phyloP scores from a whole-genome alignment of 1,140 invertebrate genomes.

The Diplogasteroides magnus region DNA sequence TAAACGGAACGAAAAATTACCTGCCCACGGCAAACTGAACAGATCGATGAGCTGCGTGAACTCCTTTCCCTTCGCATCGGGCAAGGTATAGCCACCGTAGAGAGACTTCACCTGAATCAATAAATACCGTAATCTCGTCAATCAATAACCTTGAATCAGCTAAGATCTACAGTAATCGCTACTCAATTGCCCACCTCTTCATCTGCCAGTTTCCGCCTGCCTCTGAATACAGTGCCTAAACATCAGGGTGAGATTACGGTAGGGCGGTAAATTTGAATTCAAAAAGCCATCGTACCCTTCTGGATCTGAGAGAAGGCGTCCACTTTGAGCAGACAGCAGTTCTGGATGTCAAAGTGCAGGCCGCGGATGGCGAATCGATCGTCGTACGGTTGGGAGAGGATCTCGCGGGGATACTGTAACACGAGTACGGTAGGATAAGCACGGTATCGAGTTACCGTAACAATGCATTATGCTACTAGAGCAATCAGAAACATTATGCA shows the following conservation, averaged over 20 bases:
- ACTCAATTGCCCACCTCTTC: slow-evolving; percentile 80
- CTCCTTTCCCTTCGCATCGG: slow-evolving; percentile 61
- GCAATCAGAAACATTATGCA: too few species aligned
- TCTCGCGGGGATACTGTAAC: slow-evolving; percentile 80
- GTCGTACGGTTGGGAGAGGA: slow-evolving; percentile 74
- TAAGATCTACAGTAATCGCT: too few species aligned
- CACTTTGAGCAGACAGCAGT: slow-evolving; percentile 86
- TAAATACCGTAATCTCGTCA: too few species aligned
- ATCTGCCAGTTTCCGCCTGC: slow-evolving; percentile 72
- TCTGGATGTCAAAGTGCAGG: slow-evolving; percentile 90
- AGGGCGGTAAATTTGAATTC: not conserved
- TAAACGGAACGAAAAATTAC: slow-evolving; percentile 80
- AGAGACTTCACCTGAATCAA: not conserved
- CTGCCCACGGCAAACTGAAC: slow-evolving; percentile 95
- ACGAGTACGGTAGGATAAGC: not conserved
- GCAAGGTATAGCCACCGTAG: slow-evolving; percentile 60
- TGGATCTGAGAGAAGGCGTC: slow-evolving; percentile 95
- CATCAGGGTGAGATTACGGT: too few species aligned
- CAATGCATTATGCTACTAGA: too few species aligned
- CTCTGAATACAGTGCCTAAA: slow-evolving; percentile 67
- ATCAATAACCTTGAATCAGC: too few species aligned
- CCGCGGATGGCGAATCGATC: slow-evolving; percentile 84
- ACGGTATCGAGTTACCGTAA: too few species aligned
- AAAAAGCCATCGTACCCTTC: slow-evolving; percentile 66
- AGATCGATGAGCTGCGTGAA: slow-evolving; percentile 71